Conservation (phyloP, 2,888 invertebrate genomes). For the Metalampra italica region DNA sequence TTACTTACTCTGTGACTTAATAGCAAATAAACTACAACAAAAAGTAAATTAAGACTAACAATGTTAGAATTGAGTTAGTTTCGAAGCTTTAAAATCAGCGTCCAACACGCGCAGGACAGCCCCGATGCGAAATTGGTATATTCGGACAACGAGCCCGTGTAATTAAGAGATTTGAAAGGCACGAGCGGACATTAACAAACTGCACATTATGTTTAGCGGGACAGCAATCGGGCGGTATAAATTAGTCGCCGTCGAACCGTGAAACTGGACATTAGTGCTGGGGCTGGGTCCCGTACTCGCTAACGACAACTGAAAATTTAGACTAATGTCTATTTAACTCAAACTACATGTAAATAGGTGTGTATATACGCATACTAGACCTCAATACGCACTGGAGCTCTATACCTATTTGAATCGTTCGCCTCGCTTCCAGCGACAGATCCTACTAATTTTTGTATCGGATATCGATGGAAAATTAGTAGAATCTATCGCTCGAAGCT, state of each 20-base stretch:
- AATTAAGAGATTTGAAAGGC: conserved; percentile 39
- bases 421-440: too few relatives aligned
- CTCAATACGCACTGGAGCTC: too few relatives aligned
- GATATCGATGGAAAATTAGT: too few relatives aligned
- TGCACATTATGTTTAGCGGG: conserved; percentile 33
- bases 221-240: conserved; percentile 30
- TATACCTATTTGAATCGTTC: too few relatives aligned
- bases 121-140: conserved; percentile 1
- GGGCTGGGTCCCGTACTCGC: conserved; percentile 9
- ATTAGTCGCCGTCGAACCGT: conserved; percentile 38
- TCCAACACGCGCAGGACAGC: neutral
- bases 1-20: too few relatives aligned
- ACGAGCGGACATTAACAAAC: conserved; percentile 35
- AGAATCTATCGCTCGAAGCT: too few relatives aligned
- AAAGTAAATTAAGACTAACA: too few relatives aligned
- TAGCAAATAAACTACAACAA: too few relatives aligned
- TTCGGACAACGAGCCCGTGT: conserved; percentile 10
- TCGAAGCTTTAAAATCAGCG: neutral
- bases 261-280: conserved; percentile 30
- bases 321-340: conserved; percentile 1
- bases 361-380: too few relatives aligned
- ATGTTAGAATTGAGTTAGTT: neutral
- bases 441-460: too few relatives aligned
- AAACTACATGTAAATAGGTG: neutral
- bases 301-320: conserved; percentile 26